These are phyloP conservation scores for Tapirus indicus DNA, from an alignment of 2,797 vertebrate genomes.

Conservation along the genomic window DNA sequence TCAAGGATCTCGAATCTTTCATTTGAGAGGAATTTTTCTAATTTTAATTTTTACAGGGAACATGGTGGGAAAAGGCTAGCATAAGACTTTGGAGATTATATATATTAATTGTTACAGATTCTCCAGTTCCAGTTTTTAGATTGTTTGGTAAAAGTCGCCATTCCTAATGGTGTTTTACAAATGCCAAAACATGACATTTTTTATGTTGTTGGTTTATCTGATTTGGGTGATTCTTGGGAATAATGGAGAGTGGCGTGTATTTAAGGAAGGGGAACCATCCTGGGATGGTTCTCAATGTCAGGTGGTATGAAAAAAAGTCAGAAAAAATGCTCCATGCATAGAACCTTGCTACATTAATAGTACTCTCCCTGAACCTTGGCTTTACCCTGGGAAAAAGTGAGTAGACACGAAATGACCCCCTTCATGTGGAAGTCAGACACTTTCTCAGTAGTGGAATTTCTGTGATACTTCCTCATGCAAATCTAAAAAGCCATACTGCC, in stretches of 20 bases:
- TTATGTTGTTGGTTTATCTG: neutral
- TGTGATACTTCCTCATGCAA: neutral
- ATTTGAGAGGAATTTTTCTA: neutral
- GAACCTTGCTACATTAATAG: neutral
- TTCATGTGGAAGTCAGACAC: slow-evolving; percentile 32
- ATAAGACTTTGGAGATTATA: neutral
- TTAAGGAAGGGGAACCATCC: neutral
- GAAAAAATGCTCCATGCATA: neutral
- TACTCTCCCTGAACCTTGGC: neutral
- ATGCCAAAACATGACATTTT: neutral
- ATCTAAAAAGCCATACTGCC: neutral
- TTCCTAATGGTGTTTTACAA: neutral
- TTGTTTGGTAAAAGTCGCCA: neutral
- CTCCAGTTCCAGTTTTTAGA: neutral
- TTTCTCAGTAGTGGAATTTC: slow-evolving; percentile 32
- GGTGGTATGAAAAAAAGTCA: neutral
- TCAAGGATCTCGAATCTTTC: slow-evolving; percentile 5
- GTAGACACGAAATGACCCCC: neutral
- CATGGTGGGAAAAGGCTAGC: neutral
- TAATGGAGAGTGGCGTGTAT: neutral
- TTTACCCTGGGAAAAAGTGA: slow-evolving; percentile 26
- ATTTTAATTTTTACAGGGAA: neutral
- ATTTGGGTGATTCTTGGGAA: neutral
- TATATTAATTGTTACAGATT: neutral
- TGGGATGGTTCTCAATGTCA: slow-evolving; percentile 1